Percentiles rank a stretch among this genome's conserved stretches.
These are phyloP conservation scores for Zaprionus ghesquierei DNA, from an alignment of 1,140 invertebrate species.

Conservation along the genomic window DNA sequence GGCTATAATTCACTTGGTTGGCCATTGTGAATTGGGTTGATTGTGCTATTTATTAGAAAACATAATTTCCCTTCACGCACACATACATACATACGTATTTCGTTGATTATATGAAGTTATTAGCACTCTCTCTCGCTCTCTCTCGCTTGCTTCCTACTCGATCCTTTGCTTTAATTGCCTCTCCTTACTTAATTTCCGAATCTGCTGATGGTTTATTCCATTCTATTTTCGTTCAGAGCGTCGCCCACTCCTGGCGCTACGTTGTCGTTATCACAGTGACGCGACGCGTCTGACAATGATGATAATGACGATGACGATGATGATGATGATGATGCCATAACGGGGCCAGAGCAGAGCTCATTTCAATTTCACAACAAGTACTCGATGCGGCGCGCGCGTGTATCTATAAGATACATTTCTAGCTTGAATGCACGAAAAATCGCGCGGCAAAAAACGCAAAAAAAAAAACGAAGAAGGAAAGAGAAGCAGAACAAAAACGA, in stretches of 20 bases:
- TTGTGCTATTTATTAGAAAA: not conserved
- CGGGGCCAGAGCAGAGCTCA: constrained; percentile 55
- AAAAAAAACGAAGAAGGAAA: constrained; percentile 24
- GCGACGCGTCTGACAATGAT: constrained; percentile 20
- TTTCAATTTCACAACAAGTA: constrained; percentile 69
- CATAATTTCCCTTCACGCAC: not conserved
- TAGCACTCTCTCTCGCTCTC: not conserved
- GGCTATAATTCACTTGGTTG: too few species aligned
- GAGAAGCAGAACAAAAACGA: constrained; percentile 1
- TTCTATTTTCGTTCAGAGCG: not conserved
- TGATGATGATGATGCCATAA: constrained; percentile 69
- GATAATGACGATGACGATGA: constrained; percentile 36
- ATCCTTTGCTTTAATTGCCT: not conserved
- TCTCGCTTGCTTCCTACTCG: not conserved
- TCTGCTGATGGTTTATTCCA: not conserved
- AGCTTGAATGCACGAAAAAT: constrained; percentile 60
- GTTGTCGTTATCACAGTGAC: not conserved
- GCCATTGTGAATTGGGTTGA: not conserved
- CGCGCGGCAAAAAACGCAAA: constrained; percentile 58
- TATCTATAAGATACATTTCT: constrained; percentile 75
- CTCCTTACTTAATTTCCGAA: not conserved
- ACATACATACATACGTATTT: not conserved
- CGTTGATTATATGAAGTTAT: not conserved
- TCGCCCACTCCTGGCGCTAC: constrained; percentile 9
- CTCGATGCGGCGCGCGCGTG: constrained; percentile 64